These are phyloP conservation scores for Cherax destructor DNA, from an alignment of 1,140 invertebrate genomes.

Conservation along the genomic window DNA sequence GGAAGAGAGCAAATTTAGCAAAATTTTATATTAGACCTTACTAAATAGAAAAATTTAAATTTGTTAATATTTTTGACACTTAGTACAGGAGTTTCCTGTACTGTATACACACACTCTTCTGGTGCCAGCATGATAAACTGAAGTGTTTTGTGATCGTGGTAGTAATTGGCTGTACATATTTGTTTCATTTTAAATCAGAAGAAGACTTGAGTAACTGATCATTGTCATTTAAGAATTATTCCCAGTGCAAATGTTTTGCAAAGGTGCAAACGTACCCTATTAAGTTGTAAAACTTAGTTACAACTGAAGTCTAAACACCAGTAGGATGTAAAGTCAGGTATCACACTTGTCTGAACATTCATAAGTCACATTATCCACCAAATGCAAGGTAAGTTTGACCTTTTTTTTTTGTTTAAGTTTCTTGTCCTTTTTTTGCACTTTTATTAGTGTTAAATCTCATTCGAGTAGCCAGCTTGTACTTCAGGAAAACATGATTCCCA, in stretches of 20 bases:
- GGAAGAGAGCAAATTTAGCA: not conserved
- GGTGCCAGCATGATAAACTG: not conserved
- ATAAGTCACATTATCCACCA: slow-evolving; percentile 15
- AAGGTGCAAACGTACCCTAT: not conserved
- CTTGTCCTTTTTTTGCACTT: not conserved
- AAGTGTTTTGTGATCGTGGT: slow-evolving; percentile 41
- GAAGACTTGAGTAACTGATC: not conserved
- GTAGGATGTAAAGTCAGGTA: not conserved
- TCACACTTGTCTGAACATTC: not conserved
- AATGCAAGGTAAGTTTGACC: slow-evolving; percentile 24
- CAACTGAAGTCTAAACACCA: not conserved
- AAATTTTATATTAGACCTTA: not conserved
- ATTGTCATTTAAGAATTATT: not conserved
- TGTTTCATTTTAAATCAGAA: slow-evolving; percentile 5
- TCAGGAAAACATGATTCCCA: not conserved
- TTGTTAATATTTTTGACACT: no score
- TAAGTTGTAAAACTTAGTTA: not conserved
- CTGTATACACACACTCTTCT: not conserved
- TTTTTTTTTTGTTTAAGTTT: not conserved
- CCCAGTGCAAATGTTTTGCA: not conserved
- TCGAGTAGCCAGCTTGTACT: not conserved
- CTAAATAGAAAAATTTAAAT: not conserved
- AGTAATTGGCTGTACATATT: slow-evolving; percentile 22
- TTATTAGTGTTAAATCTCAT: not conserved
- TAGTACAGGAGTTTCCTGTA: not conserved